A percentile compares a stretch with the other conserved stretches of the same genome.
These are phyloP conservation scores for Haliaeetus leucogaster DNA, from an alignment of 2,113 vertebrate genomes.

Conservation along the genomic window DNA sequence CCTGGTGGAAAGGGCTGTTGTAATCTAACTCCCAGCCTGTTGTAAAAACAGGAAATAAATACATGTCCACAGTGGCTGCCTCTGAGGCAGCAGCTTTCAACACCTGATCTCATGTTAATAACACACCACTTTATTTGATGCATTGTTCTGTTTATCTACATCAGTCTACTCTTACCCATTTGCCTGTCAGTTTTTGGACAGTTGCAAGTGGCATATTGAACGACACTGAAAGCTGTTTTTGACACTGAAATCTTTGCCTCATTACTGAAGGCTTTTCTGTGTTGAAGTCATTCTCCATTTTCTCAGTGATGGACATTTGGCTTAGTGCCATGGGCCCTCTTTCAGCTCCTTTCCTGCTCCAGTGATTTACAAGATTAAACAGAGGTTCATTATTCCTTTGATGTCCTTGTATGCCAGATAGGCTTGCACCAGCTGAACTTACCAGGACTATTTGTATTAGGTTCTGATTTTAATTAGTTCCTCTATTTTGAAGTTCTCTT, in stretches of 20 bases:
- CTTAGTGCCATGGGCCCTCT: neutral
- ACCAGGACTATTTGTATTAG: neutral
- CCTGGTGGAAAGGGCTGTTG: neutral
- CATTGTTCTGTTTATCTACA: neutral
- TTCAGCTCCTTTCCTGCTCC: slow-evolving; percentile 41
- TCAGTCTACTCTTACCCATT: neutral
- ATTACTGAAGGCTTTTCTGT: neutral
- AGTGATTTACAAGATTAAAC: slow-evolving; percentile 59
- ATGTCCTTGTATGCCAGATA: slow-evolving; percentile 30
- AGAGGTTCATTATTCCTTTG: slow-evolving; percentile 44
- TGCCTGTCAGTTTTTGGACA: neutral
- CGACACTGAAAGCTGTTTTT: neutral
- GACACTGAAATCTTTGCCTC: neutral
- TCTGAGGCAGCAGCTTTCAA: neutral
- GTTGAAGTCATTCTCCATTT: slow-evolving; percentile 12
- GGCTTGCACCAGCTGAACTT: slow-evolving; percentile 1
- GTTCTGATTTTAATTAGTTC: slow-evolving; percentile 39
- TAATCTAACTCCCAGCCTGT: neutral
- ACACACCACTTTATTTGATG: neutral
- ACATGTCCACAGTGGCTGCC: neutral
- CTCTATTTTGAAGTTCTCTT: neutral
- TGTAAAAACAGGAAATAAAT: slow-evolving; percentile 35
- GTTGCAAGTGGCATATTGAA: neutral
- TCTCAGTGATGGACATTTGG: slow-evolving; percentile 21
- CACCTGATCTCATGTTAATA: neutral